Evolutionary conservation across 2,797 vertebrate genomes (phyloP).

Genomic region (Pempheris klunzingeri): DNA sequence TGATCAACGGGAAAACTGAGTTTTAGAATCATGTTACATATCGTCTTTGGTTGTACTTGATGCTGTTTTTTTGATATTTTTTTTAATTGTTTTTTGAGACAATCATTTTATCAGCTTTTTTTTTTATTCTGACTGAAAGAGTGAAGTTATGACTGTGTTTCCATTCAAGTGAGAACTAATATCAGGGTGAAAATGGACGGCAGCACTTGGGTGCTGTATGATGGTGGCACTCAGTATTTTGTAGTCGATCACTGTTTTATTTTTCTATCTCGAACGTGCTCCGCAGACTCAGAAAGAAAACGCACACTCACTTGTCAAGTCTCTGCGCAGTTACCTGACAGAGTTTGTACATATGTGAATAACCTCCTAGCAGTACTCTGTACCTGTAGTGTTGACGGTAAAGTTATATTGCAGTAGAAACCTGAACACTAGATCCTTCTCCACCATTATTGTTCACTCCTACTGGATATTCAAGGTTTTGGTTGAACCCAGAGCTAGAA

Average conservation of each 20-base stretch:
- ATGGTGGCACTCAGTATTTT: slow-evolving; percentile 65
- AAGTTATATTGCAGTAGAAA: slow-evolving; percentile 77
- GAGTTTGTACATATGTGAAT: slow-evolving; percentile 83
- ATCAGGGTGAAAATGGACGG: slow-evolving; percentile 46
- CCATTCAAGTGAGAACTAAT: slow-evolving; percentile 47
- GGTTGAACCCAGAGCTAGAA: slow-evolving; percentile 38
- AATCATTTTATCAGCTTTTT: slow-evolving; percentile 59
- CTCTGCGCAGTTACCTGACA: slow-evolving; percentile 47
- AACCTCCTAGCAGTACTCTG: slow-evolving; percentile 69
- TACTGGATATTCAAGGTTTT: slow-evolving; percentile 63
- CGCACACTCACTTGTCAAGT: slow-evolving; percentile 57
- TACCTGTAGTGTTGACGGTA: slow-evolving; percentile 74
- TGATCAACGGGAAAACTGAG: slow-evolving; percentile 46
- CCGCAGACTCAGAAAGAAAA: slow-evolving; percentile 49
- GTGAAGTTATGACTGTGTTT: slow-evolving; percentile 42
- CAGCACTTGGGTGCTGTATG: slow-evolving; percentile 48
- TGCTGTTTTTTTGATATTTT: slow-evolving; percentile 61
- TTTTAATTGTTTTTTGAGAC: slow-evolving; percentile 70
- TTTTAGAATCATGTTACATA: slow-evolving; percentile 66
- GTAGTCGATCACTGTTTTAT: slow-evolving; percentile 78
- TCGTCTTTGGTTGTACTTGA: slow-evolving; percentile 50
- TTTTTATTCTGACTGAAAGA: slow-evolving; percentile 64
- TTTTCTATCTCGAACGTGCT: slow-evolving; percentile 74
- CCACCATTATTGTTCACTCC: slow-evolving; percentile 62
- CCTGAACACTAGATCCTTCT: slow-evolving; percentile 69